Conservation (phyloP, 2,797 vertebrate species). For the Lepidocolaptes lacrymiger region DNA sequence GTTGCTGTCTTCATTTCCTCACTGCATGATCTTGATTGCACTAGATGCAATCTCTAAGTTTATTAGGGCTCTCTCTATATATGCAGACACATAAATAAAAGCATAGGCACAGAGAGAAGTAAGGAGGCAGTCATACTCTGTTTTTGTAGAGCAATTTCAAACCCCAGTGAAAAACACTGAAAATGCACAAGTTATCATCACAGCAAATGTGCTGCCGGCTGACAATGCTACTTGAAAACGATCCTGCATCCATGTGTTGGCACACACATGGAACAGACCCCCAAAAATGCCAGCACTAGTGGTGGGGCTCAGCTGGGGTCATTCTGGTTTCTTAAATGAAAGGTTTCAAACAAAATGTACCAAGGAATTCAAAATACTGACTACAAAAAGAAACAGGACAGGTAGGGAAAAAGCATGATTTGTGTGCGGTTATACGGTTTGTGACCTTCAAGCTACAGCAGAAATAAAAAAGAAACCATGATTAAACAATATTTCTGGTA, state of each 20-base stretch:
- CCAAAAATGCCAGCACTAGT: background rate
- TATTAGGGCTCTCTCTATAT: background rate
- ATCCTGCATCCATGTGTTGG: background rate
- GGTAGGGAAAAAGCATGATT: background rate
- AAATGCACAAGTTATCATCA: background rate
- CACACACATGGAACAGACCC: background rate
- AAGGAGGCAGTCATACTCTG: background rate
- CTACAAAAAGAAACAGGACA: background rate
- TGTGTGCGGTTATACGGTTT: background rate
- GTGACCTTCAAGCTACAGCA: background rate
- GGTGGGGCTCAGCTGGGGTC: background rate
- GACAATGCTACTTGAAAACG: background rate
- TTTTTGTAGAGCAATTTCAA: constrained; percentile 10
- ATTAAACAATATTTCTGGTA: background rate
- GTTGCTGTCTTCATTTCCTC: background rate
- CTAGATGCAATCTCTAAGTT: background rate
- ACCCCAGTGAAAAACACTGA: background rate
- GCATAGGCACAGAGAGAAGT: background rate
- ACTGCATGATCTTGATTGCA: background rate
- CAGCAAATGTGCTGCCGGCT: background rate
- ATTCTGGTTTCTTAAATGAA: background rate
- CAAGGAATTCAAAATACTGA: background rate
- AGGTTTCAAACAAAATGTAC: background rate
- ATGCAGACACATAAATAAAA: background rate
- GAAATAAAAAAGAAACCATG: background rate